Evolutionary conservation across 1,140 invertebrate genomes (phyloP).

Genomic region (Drosophila novamexicana): DNA sequence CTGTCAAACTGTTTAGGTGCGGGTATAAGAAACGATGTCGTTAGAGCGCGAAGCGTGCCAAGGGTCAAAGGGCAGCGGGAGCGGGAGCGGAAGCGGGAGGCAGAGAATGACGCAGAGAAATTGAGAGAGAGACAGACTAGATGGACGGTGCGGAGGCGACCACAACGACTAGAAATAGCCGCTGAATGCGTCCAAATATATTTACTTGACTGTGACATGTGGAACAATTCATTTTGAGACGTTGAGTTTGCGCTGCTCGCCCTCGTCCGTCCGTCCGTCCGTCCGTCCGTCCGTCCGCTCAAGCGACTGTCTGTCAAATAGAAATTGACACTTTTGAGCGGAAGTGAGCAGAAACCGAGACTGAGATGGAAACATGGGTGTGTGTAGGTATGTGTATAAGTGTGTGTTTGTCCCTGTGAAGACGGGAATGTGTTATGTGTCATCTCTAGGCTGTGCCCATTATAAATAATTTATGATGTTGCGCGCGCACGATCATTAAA

Average conservation of each 20-base stretch:
- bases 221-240: slow-evolving; percentile 47
- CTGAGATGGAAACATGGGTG: not conserved
- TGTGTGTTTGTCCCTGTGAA: slow-evolving; percentile 4
- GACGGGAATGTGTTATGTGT: slow-evolving; percentile 35
- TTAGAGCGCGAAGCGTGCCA: slow-evolving; percentile 13
- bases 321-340: slow-evolving; percentile 49
- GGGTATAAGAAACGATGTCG: slow-evolving; percentile 18
- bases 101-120: not conserved
- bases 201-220: slow-evolving; percentile 39
- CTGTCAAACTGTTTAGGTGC: not conserved
- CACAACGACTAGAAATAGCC: slow-evolving; percentile 18
- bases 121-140: no score
- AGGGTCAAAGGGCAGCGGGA: not conserved
- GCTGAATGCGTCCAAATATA: slow-evolving; percentile 41
- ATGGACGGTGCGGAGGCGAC: not conserved
- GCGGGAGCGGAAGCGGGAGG: not conserved
- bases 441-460: slow-evolving; percentile 34
- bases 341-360: slow-evolving; percentile 10
- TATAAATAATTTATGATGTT: slow-evolving; percentile 48
- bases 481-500: slow-evolving; percentile 50
- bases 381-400: not conserved
- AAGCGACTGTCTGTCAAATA: slow-evolving; percentile 32
- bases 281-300: no score
- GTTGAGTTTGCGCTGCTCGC: slow-evolving; percentile 5
- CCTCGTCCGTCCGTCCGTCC: not conserved